phyloP scores from a whole-genome alignment of 2,888 invertebrate species.

The Synergus gifuensis region DNA sequence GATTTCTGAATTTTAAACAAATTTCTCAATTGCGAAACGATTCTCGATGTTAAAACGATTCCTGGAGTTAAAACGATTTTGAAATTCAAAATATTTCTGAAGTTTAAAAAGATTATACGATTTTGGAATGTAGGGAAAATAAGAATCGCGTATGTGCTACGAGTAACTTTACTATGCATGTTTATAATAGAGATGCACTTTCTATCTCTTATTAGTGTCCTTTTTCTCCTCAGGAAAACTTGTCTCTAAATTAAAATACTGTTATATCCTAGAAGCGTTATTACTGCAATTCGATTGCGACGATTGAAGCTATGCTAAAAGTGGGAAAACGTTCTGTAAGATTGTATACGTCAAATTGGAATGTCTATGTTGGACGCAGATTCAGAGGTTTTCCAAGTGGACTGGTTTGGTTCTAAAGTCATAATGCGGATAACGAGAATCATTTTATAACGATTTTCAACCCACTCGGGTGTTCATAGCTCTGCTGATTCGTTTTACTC shows the following conservation, averaged over 20 bases:
- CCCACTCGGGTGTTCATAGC: slow-evolving; percentile 6
- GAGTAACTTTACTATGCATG: slow-evolving; percentile 54
- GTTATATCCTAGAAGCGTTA: slow-evolving; percentile 26
- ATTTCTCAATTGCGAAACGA: neutral
- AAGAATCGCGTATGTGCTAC: slow-evolving; percentile 41
- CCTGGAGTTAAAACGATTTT: too few species aligned
- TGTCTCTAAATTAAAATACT: slow-evolving; percentile 37
- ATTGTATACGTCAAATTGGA: slow-evolving; percentile 18
- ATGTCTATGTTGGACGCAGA: slow-evolving; percentile 12
- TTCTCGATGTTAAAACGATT: neutral
- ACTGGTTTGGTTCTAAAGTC: slow-evolving; percentile 9
- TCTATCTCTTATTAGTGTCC: slow-evolving; percentile 59
- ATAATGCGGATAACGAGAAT: slow-evolving; percentile 8
- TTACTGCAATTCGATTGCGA: slow-evolving; percentile 27
- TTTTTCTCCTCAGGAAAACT: slow-evolving; percentile 60
- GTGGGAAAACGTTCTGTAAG: slow-evolving; percentile 14
- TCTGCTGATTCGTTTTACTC: slow-evolving; percentile 31
- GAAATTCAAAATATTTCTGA: neutral
- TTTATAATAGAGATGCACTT: slow-evolving; percentile 55
- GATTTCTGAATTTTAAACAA: slow-evolving; percentile 1
- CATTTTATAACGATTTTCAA: slow-evolving; percentile 24
- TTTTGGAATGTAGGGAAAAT: slow-evolving; percentile 7
- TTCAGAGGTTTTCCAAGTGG: slow-evolving; percentile 26
- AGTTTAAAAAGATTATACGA: slow-evolving; percentile 6
- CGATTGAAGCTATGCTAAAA: slow-evolving; percentile 24